Percentiles rank a stretch among this genome's conserved stretches.
phyloP scores from a whole-genome alignment of 2,797 vertebrate genomes.

The Simalia tracyae region DNA sequence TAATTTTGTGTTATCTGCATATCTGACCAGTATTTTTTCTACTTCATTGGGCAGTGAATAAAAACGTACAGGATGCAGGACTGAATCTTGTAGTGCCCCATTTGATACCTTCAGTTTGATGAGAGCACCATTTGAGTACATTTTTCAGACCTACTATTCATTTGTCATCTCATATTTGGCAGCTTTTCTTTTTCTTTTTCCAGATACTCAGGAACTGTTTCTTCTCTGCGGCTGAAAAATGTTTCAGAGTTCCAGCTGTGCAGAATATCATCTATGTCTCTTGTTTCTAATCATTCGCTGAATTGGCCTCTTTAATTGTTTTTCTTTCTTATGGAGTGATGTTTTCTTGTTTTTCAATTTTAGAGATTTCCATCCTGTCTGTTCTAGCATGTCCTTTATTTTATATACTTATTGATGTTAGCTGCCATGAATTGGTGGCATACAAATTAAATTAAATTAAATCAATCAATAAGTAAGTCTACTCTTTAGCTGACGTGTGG shows the following conservation, averaged over 20 bases:
- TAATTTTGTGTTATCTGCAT: neutral
- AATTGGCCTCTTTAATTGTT: neutral
- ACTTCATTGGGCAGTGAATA: neutral
- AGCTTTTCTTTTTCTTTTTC: neutral
- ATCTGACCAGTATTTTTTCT: neutral
- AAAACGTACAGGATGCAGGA: neutral
- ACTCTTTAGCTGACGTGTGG: neutral
- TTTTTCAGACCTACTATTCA: neutral
- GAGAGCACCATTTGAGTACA: neutral
- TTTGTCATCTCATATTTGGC: neutral
- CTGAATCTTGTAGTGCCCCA: neutral
- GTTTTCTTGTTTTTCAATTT: neutral
- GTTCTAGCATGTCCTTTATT: neutral
- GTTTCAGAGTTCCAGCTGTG: neutral
- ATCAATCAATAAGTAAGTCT: neutral
- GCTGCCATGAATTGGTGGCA: neutral
- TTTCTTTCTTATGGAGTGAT: neutral
- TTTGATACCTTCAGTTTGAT: neutral
- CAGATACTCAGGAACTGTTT: neutral
- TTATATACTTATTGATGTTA: neutral
- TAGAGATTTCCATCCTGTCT: neutral
- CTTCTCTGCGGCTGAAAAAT: neutral
- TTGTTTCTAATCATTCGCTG: neutral
- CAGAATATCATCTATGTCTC: neutral
- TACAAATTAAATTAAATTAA: neutral